Conservation (phyloP, 2,888 invertebrate genomes). For the Drymonia ruficornis region DNA sequence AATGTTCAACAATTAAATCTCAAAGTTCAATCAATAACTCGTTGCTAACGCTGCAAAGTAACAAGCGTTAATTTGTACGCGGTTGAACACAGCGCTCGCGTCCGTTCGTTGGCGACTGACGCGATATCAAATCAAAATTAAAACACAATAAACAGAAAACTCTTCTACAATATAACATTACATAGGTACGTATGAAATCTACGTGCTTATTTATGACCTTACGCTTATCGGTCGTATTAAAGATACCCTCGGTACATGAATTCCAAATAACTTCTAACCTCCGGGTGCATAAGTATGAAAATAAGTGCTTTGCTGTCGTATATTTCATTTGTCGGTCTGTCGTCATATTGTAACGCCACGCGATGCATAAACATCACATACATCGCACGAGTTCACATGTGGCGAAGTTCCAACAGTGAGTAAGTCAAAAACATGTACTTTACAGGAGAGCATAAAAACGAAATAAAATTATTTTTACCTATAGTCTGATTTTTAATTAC, state of each 20-base stretch:
- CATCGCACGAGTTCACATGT: no score
- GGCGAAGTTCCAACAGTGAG: no score
- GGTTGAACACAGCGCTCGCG: no score
- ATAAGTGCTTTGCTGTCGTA: conserved; percentile 52
- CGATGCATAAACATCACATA: conserved; percentile 20
- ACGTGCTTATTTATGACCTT: conserved; percentile 34
- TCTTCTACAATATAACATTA: conserved; percentile 51
- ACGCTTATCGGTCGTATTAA: background rate
- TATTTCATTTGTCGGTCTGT: conserved; percentile 27
- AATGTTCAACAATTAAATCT: no score
- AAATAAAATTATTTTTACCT: no score
- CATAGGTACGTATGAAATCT: conserved; percentile 62
- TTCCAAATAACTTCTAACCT: conserved; percentile 41
- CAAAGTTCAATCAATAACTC: no score
- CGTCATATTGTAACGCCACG: conserved; percentile 19
- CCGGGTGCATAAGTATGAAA: conserved; percentile 48
- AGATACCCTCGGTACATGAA: conserved; percentile 43
- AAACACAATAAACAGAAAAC: conserved; percentile 43
- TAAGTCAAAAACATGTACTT: no score
- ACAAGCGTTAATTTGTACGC: no score
- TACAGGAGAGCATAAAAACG: no score
- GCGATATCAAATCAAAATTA: conserved; percentile 39
- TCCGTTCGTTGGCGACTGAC: no score
- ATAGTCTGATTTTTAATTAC: no score
- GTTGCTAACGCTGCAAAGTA: no score